phyloP scores from a whole-genome alignment of 2,797 vertebrate species.

The Mareca penelope region DNA sequence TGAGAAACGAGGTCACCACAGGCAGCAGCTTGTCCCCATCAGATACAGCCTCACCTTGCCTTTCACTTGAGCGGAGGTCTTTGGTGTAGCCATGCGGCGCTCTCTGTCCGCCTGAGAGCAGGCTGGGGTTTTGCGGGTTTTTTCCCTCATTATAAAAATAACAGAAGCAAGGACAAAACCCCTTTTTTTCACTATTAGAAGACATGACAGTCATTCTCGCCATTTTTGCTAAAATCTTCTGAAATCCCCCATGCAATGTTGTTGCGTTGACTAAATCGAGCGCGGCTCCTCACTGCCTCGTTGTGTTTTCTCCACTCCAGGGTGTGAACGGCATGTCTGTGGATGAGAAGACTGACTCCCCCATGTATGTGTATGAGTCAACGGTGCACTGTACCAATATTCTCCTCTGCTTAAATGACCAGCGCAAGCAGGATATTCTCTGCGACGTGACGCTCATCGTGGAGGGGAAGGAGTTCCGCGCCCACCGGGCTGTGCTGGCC shows the following conservation, averaged over 20 bases:
- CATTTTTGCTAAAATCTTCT: conserved; percentile 15
- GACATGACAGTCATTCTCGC: not conserved
- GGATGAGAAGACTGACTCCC: conserved; percentile 99
- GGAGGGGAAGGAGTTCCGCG: conserved; percentile 97
- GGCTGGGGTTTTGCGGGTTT: not conserved
- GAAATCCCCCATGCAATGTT: not conserved
- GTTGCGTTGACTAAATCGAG: not conserved
- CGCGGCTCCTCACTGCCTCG: not conserved
- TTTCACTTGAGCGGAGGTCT: not conserved
- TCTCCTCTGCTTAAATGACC: conserved; percentile 99
- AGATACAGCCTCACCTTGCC: not conserved
- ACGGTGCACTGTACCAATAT: conserved; percentile 99
- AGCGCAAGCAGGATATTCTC: conserved; percentile 98
- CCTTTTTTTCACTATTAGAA: not conserved
- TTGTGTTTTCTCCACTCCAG: conserved; percentile 81
- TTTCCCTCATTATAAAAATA: conserved; percentile 24
- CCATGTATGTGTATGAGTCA: conserved; percentile 99
- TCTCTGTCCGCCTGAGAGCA: not conserved
- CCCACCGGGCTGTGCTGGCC: conserved; percentile 96
- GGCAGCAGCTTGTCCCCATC: not conserved
- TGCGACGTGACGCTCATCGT: conserved; percentile 99
- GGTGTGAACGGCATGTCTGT: conserved; percentile 99
- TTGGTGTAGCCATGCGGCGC: not conserved
- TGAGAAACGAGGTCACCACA: not conserved
- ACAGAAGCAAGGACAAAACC: not conserved